Evolutionary conservation across 2,888 invertebrate species (phyloP), one percentile per base, ranked within the genome.

Genomic region (Agriotes lineatus): DNA sequence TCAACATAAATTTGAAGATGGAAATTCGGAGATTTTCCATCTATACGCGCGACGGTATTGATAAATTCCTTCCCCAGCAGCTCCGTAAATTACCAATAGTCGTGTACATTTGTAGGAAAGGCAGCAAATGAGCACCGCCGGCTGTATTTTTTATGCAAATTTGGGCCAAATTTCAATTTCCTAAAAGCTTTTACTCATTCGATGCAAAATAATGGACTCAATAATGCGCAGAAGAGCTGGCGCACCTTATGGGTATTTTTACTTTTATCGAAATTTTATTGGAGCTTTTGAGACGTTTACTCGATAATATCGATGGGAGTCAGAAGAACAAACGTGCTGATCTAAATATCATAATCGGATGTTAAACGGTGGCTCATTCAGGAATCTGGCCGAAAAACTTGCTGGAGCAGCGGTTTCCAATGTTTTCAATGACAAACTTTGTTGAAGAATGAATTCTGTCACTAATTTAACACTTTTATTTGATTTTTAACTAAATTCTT

Each of bases 171-270:
- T 39, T 57, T 20, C 57, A 57, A 57, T 57, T 57, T 22, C 42
- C 18, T 57, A 57, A 57, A 57, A 57, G 57, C 57, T 39, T 57
- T 57, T 39, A 33, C 52, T 52, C 52, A 52, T 52, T 52, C 52
- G 6, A 10, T 16, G 6, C 52, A 16, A 52, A 52, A 52, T 52
- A 52, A 52, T 33, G 16, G 2, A 25, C 44, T 44, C 14, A 20
- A 50, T 50, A 50, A 30, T 50, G 25, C 12, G 50, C 50, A 14
- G 50, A 20, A 44, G 14, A 44, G 20, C 50, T 7, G 50, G 6
- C 20, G 44, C 9, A n/a, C 37, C 37, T 4, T 18, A 14, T 14
- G 12, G 44, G 16, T 44, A 44, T 18, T 44, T 44, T 44, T 18
- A 20, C 12, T 44, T 44, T 44, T 18, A 44, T 18, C 19, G 19